Base-by-base conservation (phyloP, 2,113 vertebrate genomes). In the Poicephalus gulielmi region DNA sequence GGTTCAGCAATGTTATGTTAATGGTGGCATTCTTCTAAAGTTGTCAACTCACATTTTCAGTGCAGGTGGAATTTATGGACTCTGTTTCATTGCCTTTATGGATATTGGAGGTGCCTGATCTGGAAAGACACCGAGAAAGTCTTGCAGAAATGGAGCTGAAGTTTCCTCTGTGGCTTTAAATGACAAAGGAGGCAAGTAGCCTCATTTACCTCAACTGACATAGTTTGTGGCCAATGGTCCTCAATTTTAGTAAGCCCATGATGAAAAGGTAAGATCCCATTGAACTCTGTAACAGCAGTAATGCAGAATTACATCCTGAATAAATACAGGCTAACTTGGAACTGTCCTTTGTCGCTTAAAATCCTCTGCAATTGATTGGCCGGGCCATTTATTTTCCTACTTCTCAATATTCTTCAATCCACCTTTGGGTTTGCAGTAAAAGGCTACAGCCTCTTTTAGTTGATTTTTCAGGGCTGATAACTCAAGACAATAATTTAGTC, bases 401-500 rank as follows among this genome's bases (percentile, higher is more conserved):
- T 81, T 91, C 80, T 92, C 70, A 35, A 73, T 95, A 63, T 84
- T 86, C 93, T 94, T 84, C 89, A 73, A 4, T 66, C 74, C 67
- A 8, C n/a, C 24, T 88, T 70, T 83, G 75, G 62, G 49, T 94
- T 69, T 89, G 66, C 78, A 70, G 95, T 66, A 85, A 69, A 89
- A 92, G 83, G 89, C 95, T 84, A 53, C 57, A 86, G 74, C 91
- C 83, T 95, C 59, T 92, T 91, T 68, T n/a, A 17, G 86, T 52
- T 94, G 91, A 83, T 92, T 92, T 94, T 92, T 64, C 82, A 50
- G 78, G 80, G 92, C 91, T 91, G 94, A 79, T 96, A 96, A 93
- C 88, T 86, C 74, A 87, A 85, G 78, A 73, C 88, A 71, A 70
- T 97, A 89, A 96, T 96, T 96, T 87, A 95, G 96, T 94, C 95